Conservation (phyloP, 2,888 invertebrate genomes). For the Antitype chi region DNA sequence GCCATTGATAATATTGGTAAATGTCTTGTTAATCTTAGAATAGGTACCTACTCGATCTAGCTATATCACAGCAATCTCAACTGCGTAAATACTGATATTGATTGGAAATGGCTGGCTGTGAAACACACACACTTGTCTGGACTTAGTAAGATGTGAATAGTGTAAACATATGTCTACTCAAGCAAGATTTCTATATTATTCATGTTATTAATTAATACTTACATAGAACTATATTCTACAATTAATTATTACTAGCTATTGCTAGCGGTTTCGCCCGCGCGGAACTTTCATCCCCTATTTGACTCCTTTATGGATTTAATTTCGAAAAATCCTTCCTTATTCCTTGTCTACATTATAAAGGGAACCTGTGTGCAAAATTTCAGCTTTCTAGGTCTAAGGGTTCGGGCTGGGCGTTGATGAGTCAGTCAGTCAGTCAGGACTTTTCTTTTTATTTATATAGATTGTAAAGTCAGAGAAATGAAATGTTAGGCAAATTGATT, state of each 20-base stretch:
- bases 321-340: too few species aligned
- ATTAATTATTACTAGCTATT: too few species aligned
- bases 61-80: slow-evolving; percentile 7
- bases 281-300: too few species aligned
- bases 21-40: not conserved
- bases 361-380: too few species aligned
- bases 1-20: too few species aligned
- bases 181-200: not conserved
- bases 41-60: not conserved
- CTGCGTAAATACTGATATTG: slow-evolving; percentile 28
- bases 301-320: too few species aligned
- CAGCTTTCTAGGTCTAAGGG: too few species aligned
- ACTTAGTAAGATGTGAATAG: slow-evolving; percentile 11
- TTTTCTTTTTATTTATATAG: too few species aligned
- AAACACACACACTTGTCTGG: slow-evolving; percentile 12
- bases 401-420: too few species aligned
- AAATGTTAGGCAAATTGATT: not conserved
- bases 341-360: too few species aligned
- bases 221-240: not conserved
- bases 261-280: too few species aligned
- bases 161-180: not conserved
- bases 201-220: not conserved
- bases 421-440: too few species aligned
- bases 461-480: not conserved
- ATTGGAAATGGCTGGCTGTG: slow-evolving; percentile 16